Base-by-base conservation (phyloP, 2,113 vertebrate genomes). In the Spilogale gracilis region DNA sequence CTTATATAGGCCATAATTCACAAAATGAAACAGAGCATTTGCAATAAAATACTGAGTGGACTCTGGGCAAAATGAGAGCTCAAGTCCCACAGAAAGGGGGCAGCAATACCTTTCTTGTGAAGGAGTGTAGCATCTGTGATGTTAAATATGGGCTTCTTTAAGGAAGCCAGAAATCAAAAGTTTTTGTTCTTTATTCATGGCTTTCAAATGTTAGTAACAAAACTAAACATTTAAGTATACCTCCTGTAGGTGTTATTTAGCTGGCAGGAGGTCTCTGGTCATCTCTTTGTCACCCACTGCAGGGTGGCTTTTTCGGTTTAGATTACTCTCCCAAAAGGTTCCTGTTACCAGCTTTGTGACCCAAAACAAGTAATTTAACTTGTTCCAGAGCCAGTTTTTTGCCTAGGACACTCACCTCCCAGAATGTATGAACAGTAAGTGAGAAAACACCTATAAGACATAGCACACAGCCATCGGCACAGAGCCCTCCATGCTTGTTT, bases 111-210 rank as follows among this genome's bases (percentile, higher is more conserved):
- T 69, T 25, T 79, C 17, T 74, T 89, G 87, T 65, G 83, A 92
- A 17, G 1, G 50, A 23, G 5, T 48, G 7, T 38, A 8, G 45
- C 18, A 20, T 9, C 23, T 6, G 2, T 18, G 38, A 8, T 32
- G 48, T 14, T 54, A 45, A 86, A 61, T 87, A 32, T 67, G 79
- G 9, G 0, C 16, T 92, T 94, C 67, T 87, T 86, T 32, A 69
- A 97, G 74, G 80, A 95, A 96, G 38, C 43, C 3, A 10, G 27
- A 89, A 94, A 90, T 32, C 5, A 14, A 54, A 93, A 82, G 71
- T 63, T 63, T 96, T 95, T 84, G 69, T 94, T 94, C 45, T 97
- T 93, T 79, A 9, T 96, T 89, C 23, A n/a, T 58, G 23, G 61
- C 58, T 94, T 88, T 83, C 94, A 84, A 96, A 94, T 25, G n/a